phyloP scores from a whole-genome alignment of 2,797 vertebrate genomes.

The Bradypodion pumilum region DNA sequence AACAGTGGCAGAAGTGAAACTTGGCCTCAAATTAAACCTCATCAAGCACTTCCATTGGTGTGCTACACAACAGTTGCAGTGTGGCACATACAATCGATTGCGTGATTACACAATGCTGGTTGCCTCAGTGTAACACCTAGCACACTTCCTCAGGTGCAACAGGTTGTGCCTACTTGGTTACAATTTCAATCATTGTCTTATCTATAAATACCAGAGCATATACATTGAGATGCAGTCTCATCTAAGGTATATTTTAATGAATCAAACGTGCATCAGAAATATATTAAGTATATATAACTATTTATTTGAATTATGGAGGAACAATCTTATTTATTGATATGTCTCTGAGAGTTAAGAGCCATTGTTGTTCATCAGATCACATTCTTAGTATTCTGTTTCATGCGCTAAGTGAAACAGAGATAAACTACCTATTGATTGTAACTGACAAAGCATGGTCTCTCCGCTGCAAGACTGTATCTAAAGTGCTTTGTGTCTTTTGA shows the following conservation, averaged over 20 bases:
- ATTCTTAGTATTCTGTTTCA: slow-evolving; percentile 3
- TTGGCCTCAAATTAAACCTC: not conserved
- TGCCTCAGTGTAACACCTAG: no score
- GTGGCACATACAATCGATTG: no score
- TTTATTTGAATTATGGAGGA: slow-evolving; percentile 31
- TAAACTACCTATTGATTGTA: slow-evolving; percentile 39
- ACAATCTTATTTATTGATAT: slow-evolving; percentile 29
- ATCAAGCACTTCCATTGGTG: no score
- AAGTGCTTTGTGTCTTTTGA: slow-evolving; percentile 39
- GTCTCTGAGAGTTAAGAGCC: slow-evolving; percentile 22
- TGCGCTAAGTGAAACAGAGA: slow-evolving; percentile 33
- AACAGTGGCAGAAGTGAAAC: not conserved
- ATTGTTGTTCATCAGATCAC: slow-evolving; percentile 6
- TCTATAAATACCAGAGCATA: not conserved
- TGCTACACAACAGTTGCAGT: no score
- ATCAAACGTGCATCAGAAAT: not conserved
- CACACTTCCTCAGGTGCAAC: no score
- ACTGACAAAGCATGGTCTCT: slow-evolving; percentile 18
- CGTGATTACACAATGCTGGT: no score
- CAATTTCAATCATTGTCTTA: not conserved
- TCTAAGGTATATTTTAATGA: slow-evolving; percentile 4
- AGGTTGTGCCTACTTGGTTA: no score
- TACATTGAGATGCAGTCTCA: slow-evolving; percentile 1
- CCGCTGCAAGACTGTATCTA: slow-evolving; percentile 24
- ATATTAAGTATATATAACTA: slow-evolving; percentile 24